Evolutionary conservation across 23 tunicate genomes (phyloP), one percentile per base, ranked within the genome.

Genomic region (Phallusia fumigata): DNA sequence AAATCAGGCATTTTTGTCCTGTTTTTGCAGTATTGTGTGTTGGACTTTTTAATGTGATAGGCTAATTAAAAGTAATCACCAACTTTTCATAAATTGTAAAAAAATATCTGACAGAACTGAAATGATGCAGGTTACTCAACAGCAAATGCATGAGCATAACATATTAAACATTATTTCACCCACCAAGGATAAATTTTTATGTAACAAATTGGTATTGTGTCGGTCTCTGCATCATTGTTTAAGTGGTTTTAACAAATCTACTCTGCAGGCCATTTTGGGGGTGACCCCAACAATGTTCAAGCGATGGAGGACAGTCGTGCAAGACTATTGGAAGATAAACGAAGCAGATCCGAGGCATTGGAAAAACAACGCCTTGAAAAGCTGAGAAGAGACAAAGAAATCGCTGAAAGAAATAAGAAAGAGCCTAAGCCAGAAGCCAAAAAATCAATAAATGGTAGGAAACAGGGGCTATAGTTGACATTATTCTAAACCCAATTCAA

Each of bases 181-280:
- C 3, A 16, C 28, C 11, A 58, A 16, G 8, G 69, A 6, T 58
- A 3, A 6, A 1, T 6, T 58, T 58, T 58, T 58, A 6, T 24
- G 5, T 13, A 1, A 3, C 69, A 6, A 21, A 58, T 1, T 13
- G n/a, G n/a, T n/a, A n/a, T n/a, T n/a, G n/a, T n/a, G n/a, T n/a
- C n/a, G n/a, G n/a, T n/a, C n/a, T n/a, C 47, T 40, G 47, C 8
- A 3, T 40, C 10, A 40, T 5, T 40, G 10, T 40, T 5, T 40
- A 10, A 40, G 5, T 40, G 5, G 47, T 3, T 40, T 5, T 3
- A 40, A 5, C 5, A 0, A 65, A 65, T 16, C 18, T 65, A 0
- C 10, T 53, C 18, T 1, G 12, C 18, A 65, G 64, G 19, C 65
- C 85, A 82, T 79, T 53, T 79, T 79, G 83, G 83, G 0, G 83